Conservation (phyloP, 2,113 vertebrate species). For the Octodon degus region DNA sequence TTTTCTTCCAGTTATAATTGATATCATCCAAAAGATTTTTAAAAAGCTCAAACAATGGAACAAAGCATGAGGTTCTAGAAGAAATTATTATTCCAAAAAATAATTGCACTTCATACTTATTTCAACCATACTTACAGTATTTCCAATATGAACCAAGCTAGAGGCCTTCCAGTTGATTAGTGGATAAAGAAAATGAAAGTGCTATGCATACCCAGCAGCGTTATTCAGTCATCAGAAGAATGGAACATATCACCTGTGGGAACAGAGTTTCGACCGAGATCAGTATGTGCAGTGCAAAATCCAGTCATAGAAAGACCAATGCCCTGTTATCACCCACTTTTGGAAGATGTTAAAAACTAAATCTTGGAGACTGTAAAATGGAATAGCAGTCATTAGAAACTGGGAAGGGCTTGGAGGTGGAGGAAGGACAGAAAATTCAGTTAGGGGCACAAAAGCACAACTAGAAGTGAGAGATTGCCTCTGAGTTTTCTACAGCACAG, state of each 20-base stretch:
- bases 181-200: background rate
- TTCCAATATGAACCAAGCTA: background rate
- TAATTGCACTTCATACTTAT: background rate
- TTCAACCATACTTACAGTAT: background rate
- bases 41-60: background rate
- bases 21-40: background rate
- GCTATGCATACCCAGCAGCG: background rate
- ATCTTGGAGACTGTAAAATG: background rate
- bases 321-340: background rate
- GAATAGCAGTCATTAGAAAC: background rate
- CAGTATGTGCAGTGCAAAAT: background rate
- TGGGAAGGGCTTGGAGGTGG: background rate
- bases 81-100: too few species aligned
- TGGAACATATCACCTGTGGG: background rate
- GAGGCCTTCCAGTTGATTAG: background rate
- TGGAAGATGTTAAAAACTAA: background rate
- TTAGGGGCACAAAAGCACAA: background rate
- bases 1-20: background rate
- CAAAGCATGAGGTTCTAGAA: too few species aligned
- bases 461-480: background rate
- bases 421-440: background rate
- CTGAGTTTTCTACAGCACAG: background rate
- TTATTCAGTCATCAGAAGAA: background rate
- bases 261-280: background rate
- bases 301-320: background rate